These are phyloP conservation scores for Zootermopsis nevadensis DNA, from an alignment of 2,888 invertebrate genomes.

Conservation along the genomic window DNA sequence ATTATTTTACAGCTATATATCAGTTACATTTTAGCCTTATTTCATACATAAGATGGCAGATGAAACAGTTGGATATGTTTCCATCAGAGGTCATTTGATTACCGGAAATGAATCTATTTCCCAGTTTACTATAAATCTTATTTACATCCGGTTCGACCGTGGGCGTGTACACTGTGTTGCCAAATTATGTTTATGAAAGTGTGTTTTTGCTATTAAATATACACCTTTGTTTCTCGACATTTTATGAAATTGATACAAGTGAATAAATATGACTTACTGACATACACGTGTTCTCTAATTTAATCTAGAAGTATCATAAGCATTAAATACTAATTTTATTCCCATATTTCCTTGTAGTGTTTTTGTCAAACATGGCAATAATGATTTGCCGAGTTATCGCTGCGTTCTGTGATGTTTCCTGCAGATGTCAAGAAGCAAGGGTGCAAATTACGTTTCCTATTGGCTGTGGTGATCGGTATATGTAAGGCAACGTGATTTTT, in stretches of 20 bases:
- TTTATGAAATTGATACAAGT: background rate
- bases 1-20: no score
- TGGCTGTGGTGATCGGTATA: background rate
- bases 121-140: background rate
- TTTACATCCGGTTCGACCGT: constrained; percentile 23
- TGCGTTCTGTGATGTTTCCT: background rate
- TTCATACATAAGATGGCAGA: no score
- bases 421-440: constrained; percentile 3
- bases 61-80: background rate
- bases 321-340: background rate
- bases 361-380: background rate
- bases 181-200: background rate
- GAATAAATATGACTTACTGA: background rate
- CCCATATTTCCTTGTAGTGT: background rate
- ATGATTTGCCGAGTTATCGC: background rate
- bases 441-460: background rate
- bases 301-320: background rate
- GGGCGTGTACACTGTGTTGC: constrained; percentile 38
- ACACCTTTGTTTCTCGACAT: background rate
- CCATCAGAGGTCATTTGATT: background rate
- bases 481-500: background rate
- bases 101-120: background rate
- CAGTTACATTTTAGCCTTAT: no score
- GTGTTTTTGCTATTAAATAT: background rate
- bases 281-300: background rate